Base-by-base conservation (phyloP, 2,113 vertebrate genomes). In the Falco punctatus region DNA sequence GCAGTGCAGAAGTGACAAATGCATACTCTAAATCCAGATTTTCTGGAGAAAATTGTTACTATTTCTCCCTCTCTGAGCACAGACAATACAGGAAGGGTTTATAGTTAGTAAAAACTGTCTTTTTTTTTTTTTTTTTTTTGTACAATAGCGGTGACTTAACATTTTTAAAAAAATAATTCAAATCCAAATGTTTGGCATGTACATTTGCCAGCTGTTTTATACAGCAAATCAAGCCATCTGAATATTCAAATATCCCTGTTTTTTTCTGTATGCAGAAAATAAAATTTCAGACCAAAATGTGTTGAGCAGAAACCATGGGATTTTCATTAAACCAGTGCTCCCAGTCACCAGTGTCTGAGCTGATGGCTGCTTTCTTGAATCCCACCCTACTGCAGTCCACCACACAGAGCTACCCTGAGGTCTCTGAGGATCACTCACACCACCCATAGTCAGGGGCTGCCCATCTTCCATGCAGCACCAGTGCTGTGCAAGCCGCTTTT, bases 161-260 rank as follows among this genome's bases (percentile, higher is more conserved):
- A 86, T 46, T 90, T 95, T 83, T 82, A 72, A 78, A 79, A 70
- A 83, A 30, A n/a, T 86, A 92, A 75, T 88, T 71, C 10, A 90
- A 84, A 87, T 67, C 44, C 87, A 97, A 97, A 95, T 46, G 55
- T 55, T 96, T 96, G 95, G 93, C 94, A 95, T 77, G 71, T 89
- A 40, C 42, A 81, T 67, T 95, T 96, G 28, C 75, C 78, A 86
- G 88, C 49, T 97, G 57, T 85, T 85, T 94, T 86, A 91, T 4
- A 96, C 73, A 93, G 94, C 77, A 97, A 93, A 82, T 28, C 11
- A 3, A 95, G 79, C 80, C 83, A 95, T 96, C 81, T 87, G 89
- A 96, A 92, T 86, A 74, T 65, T 91, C 40, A 88, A 86, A 85
- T 72, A 82, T 24, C 24, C 35, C 19, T 75, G 15, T 16, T 96